Conservation (phyloP, 2,888 invertebrate species). For the Eumacrocentrus americanus region DNA sequence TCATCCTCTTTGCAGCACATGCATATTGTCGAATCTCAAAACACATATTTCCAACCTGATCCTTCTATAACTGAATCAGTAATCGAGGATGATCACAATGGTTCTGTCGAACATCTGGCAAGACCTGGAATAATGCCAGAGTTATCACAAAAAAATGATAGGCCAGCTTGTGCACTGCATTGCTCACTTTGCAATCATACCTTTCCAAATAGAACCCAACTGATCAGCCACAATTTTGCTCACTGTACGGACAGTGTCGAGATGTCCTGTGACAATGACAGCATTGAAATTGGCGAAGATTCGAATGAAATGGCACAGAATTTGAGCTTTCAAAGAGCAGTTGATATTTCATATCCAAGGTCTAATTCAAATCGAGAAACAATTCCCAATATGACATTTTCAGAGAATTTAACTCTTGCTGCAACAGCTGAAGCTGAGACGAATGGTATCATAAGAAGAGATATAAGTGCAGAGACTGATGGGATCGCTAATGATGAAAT, state of each 20-base stretch:
- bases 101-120: constrained; percentile 27
- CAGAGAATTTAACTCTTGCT: constrained; percentile 32
- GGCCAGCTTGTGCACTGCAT: constrained; percentile 53
- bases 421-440: constrained; percentile 27
- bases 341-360: constrained; percentile 34
- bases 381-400: constrained; percentile 41
- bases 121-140: constrained; percentile 32
- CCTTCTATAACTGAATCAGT: constrained; percentile 27
- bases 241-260: constrained; percentile 48
- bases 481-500: constrained; percentile 33
- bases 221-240: constrained; percentile 51
- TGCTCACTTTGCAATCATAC: constrained; percentile 55
- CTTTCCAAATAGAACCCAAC: constrained; percentile 49
- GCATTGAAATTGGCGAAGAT: constrained; percentile 49
- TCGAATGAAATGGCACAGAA: constrained; percentile 46
- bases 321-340: constrained; percentile 41
- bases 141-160: constrained; percentile 31
- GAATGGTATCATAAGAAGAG: neutral
- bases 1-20: constrained; percentile 49
- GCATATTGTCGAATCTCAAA: constrained; percentile 54
- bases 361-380: constrained; percentile 39
- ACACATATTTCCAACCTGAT: constrained; percentile 41
- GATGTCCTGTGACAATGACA: constrained; percentile 49
- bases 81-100: constrained; percentile 28
- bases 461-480: constrained; percentile 32